Base-by-base conservation (phyloP, 2,888 invertebrate genomes). In the Caenorhabditis sp. region DNA sequence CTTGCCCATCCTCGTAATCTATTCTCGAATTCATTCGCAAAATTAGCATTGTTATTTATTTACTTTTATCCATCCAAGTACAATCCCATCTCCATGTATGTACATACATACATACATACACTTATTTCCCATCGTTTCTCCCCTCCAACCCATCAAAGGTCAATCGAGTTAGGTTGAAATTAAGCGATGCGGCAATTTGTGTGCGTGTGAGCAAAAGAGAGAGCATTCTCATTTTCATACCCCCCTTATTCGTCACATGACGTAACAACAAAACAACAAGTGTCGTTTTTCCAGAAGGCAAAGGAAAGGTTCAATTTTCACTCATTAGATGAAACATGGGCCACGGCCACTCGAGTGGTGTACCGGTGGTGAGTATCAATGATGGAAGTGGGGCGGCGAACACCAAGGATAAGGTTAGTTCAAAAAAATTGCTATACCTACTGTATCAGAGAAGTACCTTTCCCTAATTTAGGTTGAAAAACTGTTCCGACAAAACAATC, bases 401-500 rank as follows among this genome's bases (percentile, higher is more conserved):
- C 14, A 43, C 43, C 14, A 43, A 43, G 17, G 43, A 43, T 14
- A 43, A 43, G 17, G 43, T 43, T 5, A 31, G 31, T 31, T n/a
- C n/a, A n/a, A n/a, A n/a, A n/a, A n/a, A n/a, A n/a, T n/a, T n/a
- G n/a, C n/a, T n/a, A n/a, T n/a, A n/a, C n/a, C n/a, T n/a, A n/a
- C n/a, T n/a, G n/a, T n/a, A n/a, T n/a, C n/a, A n/a, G n/a, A n/a
- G n/a, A n/a, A n/a, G n/a, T n/a, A n/a, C n/a, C n/a, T n/a, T n/a
- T n/a, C n/a, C n/a, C n/a, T n/a, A n/a, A n/a, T n/a, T n/a, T n/a
- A 82, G 82, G 82, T 82, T n/a, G 82, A 82, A 23, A 76, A 79
- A 38, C 60, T 82, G n/a, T 82, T 82, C 60, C 77, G 82, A 5
- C 75, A 76, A 54, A 82, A 82, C 59, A 81, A 79, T 62, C 70